These are phyloP conservation scores for Drosophila aldrichi DNA, from an alignment of 2,888 invertebrate genomes.

Conservation along the genomic window DNA sequence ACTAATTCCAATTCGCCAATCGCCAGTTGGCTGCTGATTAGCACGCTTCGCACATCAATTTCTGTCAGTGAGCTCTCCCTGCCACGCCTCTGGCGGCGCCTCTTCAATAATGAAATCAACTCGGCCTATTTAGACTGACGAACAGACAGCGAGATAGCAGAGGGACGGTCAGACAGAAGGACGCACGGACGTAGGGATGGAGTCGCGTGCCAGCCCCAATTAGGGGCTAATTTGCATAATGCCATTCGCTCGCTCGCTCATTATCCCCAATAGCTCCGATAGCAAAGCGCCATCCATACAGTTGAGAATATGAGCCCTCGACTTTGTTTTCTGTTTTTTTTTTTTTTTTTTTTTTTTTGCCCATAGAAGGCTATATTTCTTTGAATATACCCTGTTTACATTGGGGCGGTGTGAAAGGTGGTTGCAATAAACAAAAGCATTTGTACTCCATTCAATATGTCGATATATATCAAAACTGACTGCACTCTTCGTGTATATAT, in stretches of 20 bases:
- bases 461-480: too few species aligned
- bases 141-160: neutral
- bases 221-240: constrained; percentile 72
- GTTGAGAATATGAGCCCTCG: neutral
- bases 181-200: neutral
- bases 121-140: constrained; percentile 11
- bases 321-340: too few species aligned
- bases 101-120: constrained; percentile 65
- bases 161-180: too few species aligned
- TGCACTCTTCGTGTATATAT: neutral
- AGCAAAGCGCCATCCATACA: constrained; percentile 6
- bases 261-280: constrained; percentile 55
- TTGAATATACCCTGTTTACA: constrained; percentile 3
- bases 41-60: constrained; percentile 40
- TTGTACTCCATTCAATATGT: neutral
- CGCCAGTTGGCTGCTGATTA: constrained; percentile 36
- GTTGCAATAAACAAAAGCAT: neutral
- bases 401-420: neutral
- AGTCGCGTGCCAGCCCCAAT: constrained; percentile 64
- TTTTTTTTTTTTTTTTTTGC: neutral
- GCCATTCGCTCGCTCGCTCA: constrained; percentile 52
- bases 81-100: neutral
- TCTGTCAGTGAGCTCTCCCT: constrained; percentile 10
- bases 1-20: constrained; percentile 31
- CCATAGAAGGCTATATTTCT: constrained; percentile 3